Conservation (phyloP, 2,888 invertebrate genomes). For the Petrolisthes manimaculis region DNA sequence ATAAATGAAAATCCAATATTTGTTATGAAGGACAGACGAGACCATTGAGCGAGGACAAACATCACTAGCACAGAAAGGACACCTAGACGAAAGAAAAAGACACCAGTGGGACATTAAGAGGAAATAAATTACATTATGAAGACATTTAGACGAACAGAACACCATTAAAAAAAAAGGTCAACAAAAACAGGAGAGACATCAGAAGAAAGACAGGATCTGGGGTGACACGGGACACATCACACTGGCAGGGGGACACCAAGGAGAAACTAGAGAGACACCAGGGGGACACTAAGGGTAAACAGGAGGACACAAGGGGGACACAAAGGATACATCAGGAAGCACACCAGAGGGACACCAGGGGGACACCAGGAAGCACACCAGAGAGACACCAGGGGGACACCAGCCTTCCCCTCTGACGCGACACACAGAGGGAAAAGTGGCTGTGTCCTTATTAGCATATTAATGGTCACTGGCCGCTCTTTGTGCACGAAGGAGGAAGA, state of each 20-base stretch:
- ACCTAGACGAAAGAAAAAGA: too few relatives aligned
- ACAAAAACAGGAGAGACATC: too few relatives aligned
- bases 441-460: constrained; percentile 38
- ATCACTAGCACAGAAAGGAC: not conserved
- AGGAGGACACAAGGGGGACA: not conserved
- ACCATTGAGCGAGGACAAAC: too few relatives aligned
- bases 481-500: constrained; percentile 2
- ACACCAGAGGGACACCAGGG: not conserved
- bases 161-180: too few relatives aligned
- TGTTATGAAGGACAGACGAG: too few relatives aligned
- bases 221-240: too few relatives aligned
- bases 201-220: too few relatives aligned
- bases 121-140: not conserved
- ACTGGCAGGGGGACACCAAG: not conserved
- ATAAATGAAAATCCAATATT: too few relatives aligned
- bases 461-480: constrained; percentile 45
- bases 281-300: not conserved
- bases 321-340: not conserved
- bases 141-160: too few relatives aligned
- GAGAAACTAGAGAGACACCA: not conserved
- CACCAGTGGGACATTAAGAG: not conserved
- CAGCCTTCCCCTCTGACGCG: not conserved
- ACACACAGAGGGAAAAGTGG: constrained; percentile 25
- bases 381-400: not conserved
- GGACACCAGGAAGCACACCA: not conserved